phyloP scores from a whole-genome alignment of 2,888 invertebrate genomes.

The Hypselothyrea guttata region DNA sequence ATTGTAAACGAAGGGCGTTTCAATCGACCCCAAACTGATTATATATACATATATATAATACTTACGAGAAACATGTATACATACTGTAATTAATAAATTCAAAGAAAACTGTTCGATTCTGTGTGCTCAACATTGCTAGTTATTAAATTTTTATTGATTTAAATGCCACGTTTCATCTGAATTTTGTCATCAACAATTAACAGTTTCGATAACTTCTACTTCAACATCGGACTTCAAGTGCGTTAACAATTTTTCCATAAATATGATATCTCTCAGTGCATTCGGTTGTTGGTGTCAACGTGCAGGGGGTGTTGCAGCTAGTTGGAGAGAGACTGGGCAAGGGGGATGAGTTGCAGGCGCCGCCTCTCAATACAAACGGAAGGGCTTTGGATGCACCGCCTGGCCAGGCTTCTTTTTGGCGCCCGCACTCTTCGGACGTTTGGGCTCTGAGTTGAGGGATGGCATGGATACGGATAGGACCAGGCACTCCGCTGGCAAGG shows the following conservation, averaged over 20 bases:
- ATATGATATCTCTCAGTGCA: constrained; percentile 48
- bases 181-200: constrained; percentile 60
- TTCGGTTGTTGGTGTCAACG: constrained; percentile 25
- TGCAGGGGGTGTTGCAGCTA: constrained; percentile 26
- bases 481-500: constrained; percentile 82
- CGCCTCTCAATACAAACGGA: constrained; percentile 79
- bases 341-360: background rate
- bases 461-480: constrained; percentile 82
- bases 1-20: constrained; percentile 51
- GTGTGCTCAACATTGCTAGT: constrained; percentile 61
- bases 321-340: constrained; percentile 1
- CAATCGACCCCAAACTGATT: constrained; percentile 51
- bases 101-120: constrained; percentile 50
- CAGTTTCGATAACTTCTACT: constrained; percentile 34
- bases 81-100: constrained; percentile 68
- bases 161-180: constrained; percentile 70
- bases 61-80: constrained; percentile 68
- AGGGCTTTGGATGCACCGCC: constrained; percentile 81
- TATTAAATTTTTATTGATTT: constrained; percentile 67
- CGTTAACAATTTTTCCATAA: constrained; percentile 53
- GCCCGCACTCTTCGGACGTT: constrained; percentile 81
- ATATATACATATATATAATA: no score
- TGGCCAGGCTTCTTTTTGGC: constrained; percentile 79
- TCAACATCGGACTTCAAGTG: constrained; percentile 41
- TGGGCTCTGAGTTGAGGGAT: constrained; percentile 79